Conservation (phyloP, 2,113 vertebrate species). For the Aphelocoma coerulescens region DNA sequence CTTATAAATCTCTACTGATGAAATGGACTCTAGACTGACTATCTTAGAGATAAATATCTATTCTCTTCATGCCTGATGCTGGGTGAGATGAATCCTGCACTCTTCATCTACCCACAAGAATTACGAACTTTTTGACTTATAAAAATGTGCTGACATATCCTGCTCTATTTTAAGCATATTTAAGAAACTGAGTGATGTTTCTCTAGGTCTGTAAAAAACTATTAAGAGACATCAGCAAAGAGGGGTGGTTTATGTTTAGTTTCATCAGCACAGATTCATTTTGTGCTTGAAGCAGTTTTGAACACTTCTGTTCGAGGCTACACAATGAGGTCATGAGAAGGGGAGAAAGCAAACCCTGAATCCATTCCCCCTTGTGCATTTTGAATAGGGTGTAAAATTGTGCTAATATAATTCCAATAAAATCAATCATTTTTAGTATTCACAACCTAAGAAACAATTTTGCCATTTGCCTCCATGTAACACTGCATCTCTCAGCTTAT, state of each 20-base stretch:
- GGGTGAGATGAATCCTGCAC: background rate
- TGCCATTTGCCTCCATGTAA: background rate
- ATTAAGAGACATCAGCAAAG: background rate
- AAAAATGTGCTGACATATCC: constrained; percentile 6
- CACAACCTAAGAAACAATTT: background rate
- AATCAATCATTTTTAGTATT: constrained; percentile 8
- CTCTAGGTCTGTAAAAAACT: background rate
- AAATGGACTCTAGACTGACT: background rate
- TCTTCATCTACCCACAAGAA: background rate
- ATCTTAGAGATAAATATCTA: background rate
- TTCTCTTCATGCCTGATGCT: background rate
- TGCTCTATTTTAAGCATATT: background rate
- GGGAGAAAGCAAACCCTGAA: background rate
- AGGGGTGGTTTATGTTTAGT: background rate
- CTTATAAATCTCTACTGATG: background rate
- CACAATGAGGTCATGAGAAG: background rate
- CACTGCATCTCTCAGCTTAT: constrained; percentile 10
- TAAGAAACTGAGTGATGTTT: constrained; percentile 13
- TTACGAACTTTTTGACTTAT: background rate
- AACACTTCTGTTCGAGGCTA: constrained; percentile 1
- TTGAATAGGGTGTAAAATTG: constrained; percentile 17
- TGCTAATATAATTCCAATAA: constrained; percentile 11
- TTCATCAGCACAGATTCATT: background rate
- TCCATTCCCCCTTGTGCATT: background rate
- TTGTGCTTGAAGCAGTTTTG: background rate